phyloP scores from a whole-genome alignment of 1,140 invertebrate species.

The Rhizoglyphus robini region DNA sequence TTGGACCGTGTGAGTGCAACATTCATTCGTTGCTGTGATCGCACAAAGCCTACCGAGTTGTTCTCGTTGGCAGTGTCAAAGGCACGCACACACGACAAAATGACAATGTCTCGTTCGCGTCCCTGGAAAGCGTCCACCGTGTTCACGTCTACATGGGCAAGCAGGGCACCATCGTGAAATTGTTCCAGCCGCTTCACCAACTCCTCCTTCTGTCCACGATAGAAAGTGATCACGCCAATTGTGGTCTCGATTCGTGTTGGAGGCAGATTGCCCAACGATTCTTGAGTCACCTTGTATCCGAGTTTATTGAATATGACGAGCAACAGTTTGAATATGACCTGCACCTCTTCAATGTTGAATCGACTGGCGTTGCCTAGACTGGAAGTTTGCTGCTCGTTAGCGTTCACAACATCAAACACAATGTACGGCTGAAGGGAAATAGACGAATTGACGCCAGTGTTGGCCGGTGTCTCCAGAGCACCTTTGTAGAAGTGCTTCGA shows the following conservation, averaged over 20 bases:
- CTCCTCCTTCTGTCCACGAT: slow-evolving; percentile 48
- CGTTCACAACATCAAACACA: slow-evolving; percentile 37
- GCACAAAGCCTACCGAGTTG: slow-evolving; percentile 50
- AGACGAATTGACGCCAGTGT: slow-evolving; percentile 23
- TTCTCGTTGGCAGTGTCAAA: slow-evolving; percentile 8
- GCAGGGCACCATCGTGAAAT: neutral
- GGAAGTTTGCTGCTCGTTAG: slow-evolving; percentile 17
- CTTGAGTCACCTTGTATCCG: slow-evolving; percentile 36
- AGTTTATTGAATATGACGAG: neutral
- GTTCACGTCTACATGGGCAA: slow-evolving; percentile 45
- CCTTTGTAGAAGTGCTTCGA: slow-evolving; percentile 62
- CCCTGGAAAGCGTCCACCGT: slow-evolving; percentile 87
- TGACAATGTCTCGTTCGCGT: slow-evolving; percentile 70
- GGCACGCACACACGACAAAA: slow-evolving; percentile 70
- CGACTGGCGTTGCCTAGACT: slow-evolving; percentile 26
- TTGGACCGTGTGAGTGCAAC: slow-evolving; percentile 62
- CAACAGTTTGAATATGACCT: slow-evolving; percentile 37
- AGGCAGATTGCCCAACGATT: slow-evolving; percentile 14
- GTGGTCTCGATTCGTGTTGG: slow-evolving; percentile 16
- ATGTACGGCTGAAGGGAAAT: slow-evolving; percentile 40
- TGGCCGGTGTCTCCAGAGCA: slow-evolving; percentile 37
- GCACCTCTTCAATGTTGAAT: slow-evolving; percentile 34
- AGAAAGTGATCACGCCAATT: slow-evolving; percentile 57
- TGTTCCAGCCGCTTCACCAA: slow-evolving; percentile 29
- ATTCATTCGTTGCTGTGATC: slow-evolving; percentile 55